These are phyloP conservation scores for Oncorhynchus kisutch DNA, from an alignment of 2,113 vertebrate species.

Conservation along the genomic window DNA sequence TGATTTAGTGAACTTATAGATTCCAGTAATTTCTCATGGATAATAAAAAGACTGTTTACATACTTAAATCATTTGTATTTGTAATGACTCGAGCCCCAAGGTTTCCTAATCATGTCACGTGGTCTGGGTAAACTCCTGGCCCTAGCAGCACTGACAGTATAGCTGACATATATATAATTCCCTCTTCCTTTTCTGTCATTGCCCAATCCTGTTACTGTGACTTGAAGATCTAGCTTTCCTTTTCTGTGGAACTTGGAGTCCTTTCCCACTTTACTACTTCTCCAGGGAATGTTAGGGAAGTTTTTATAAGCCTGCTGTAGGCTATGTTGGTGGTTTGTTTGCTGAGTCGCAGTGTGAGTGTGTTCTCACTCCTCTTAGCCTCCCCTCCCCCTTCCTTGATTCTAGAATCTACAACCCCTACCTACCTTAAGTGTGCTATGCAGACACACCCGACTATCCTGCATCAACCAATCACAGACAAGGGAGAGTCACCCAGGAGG, in stretches of 20 bases:
- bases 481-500: slow-evolving; percentile 51
- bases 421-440: slow-evolving; percentile 53
- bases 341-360: neutral
- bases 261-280: neutral
- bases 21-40: neutral
- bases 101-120: no score
- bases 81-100: no score
- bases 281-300: neutral
- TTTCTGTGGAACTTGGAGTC: neutral
- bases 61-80: slow-evolving; percentile 16
- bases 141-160: neutral
- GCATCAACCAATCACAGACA: slow-evolving; percentile 64
- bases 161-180: neutral
- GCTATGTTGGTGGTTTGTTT: slow-evolving; percentile 2
- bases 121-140: no score
- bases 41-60: slow-evolving; percentile 1
- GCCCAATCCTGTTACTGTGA: slow-evolving; percentile 16
- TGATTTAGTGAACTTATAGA: neutral
- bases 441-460: slow-evolving; percentile 68
- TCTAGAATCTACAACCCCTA: slow-evolving; percentile 54
- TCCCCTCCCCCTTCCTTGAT: slow-evolving; percentile 45
- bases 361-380: slow-evolving; percentile 8
- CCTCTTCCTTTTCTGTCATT: slow-evolving; percentile 25
- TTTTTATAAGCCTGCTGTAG: slow-evolving; percentile 2
- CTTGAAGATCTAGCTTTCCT: slow-evolving; percentile 5